Conservation (phyloP, 2,888 invertebrate genomes). For the Nemurella pictetii region DNA sequence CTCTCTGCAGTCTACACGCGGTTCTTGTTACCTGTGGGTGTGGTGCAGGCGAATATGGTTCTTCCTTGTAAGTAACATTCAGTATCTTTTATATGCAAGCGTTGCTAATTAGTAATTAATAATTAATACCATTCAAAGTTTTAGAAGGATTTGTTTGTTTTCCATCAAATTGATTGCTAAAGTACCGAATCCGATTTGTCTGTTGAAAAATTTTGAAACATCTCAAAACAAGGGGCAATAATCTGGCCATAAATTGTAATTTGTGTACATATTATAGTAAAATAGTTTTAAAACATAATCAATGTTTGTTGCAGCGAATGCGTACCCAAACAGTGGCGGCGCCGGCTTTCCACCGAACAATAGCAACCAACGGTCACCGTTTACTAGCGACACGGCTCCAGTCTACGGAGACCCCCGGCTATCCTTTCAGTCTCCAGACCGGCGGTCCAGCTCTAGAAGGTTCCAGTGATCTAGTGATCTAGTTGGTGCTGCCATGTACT, state of each 20-base stretch:
- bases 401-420: conserved; percentile 32
- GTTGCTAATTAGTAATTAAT: too few relatives aligned
- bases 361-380: not conserved
- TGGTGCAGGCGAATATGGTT: not conserved
- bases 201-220: too few relatives aligned
- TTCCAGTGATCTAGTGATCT: not conserved
- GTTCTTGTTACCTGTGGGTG: not conserved
- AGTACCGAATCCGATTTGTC: too few relatives aligned
- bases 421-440: conserved; percentile 27
- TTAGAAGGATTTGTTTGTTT: too few relatives aligned
- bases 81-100: too few relatives aligned
- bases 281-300: too few relatives aligned
- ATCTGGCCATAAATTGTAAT: not conserved
- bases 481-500: not conserved
- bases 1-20: not conserved
- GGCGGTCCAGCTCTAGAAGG: not conserved
- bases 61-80: not conserved
- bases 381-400: not conserved
- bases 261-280: not conserved
- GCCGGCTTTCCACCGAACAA: not conserved
- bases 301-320: not conserved
- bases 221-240: too few relatives aligned
- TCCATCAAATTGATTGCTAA: too few relatives aligned
- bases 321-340: not conserved
- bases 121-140: too few relatives aligned